A percentile compares a stretch with the other conserved stretches of the same genome.
Evolutionary conservation across 2,113 vertebrate species (phyloP).

Genomic region (Symphodus melops): DNA sequence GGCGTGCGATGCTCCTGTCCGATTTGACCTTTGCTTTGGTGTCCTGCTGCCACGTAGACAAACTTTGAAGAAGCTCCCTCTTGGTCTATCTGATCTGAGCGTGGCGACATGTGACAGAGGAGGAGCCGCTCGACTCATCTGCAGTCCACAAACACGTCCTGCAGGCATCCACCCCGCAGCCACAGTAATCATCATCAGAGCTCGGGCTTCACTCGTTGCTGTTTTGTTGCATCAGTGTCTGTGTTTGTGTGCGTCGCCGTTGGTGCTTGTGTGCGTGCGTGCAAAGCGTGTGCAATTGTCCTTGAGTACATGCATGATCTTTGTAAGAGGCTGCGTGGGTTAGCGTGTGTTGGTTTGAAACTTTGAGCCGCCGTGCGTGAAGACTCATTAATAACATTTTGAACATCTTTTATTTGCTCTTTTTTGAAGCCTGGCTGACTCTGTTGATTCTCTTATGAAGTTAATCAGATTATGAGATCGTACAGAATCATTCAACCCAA

Average conservation of each 20-base stretch:
- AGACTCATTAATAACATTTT: no score
- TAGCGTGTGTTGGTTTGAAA: slow-evolving; percentile 1
- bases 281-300: slow-evolving; percentile 1
- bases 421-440: background rate
- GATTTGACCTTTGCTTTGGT: slow-evolving; percentile 19
- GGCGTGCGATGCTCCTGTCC: slow-evolving; percentile 21
- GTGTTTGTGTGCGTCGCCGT: slow-evolving; percentile 13
- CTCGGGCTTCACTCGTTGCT: slow-evolving; percentile 60
- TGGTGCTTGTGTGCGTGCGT: background rate
- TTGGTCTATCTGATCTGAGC: slow-evolving; percentile 12
- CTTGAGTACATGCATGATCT: background rate
- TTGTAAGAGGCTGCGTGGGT: background rate
- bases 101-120: slow-evolving; percentile 26
- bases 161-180: slow-evolving; percentile 29
- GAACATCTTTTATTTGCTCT: no score
- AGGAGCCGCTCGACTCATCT: slow-evolving; percentile 50
- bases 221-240: slow-evolving; percentile 69
- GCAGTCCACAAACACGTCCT: slow-evolving; percentile 47
- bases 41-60: slow-evolving; percentile 10
- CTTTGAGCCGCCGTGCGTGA: no score
- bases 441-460: background rate
- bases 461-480: background rate
- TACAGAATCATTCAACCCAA: no score
- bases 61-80: slow-evolving; percentile 41
- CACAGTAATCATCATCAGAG: slow-evolving; percentile 55